Evolutionary conservation across 2,113 vertebrate species (phyloP).

Genomic region (Alethe castanea): DNA sequence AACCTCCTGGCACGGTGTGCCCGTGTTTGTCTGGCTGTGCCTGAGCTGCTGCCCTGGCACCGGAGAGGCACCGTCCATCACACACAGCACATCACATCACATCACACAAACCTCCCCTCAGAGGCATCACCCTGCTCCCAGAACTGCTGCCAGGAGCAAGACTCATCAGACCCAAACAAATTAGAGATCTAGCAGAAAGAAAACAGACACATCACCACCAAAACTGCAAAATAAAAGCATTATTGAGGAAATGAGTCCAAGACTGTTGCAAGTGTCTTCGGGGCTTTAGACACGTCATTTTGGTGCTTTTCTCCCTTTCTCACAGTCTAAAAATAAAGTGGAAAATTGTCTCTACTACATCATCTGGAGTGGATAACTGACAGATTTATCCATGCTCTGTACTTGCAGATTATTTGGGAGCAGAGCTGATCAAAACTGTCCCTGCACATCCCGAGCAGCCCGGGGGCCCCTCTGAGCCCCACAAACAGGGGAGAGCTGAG

Average conservation of each 20-base stretch:
- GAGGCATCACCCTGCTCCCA: not conserved
- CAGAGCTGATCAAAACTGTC: not conserved
- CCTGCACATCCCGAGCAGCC: not conserved
- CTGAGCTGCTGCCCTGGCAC: not conserved
- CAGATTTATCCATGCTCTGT: not conserved
- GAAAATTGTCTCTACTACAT: not conserved
- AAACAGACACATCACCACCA: not conserved
- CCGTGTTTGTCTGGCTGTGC: not conserved
- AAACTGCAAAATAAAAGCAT: not conserved
- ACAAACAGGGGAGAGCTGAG: rapidly evolving
- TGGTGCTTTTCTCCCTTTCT: not conserved
- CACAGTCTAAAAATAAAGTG: not conserved
- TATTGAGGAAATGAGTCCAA: not conserved
- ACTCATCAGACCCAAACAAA: not conserved
- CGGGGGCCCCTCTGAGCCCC: not conserved
- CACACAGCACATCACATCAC: not conserved
- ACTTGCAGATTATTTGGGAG: not conserved
- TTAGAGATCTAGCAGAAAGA: not conserved
- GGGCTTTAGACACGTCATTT: not conserved
- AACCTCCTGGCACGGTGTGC: not conserved
- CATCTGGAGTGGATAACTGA: not conserved
- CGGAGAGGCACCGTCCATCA: not conserved
- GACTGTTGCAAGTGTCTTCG: not conserved
- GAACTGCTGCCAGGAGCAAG: not conserved
- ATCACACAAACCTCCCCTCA: not conserved